Evolutionary conservation across 2,113 vertebrate species (phyloP), one percentile per base, ranked within the genome.

Genomic region (Psammodynastes pulverulentus): DNA sequence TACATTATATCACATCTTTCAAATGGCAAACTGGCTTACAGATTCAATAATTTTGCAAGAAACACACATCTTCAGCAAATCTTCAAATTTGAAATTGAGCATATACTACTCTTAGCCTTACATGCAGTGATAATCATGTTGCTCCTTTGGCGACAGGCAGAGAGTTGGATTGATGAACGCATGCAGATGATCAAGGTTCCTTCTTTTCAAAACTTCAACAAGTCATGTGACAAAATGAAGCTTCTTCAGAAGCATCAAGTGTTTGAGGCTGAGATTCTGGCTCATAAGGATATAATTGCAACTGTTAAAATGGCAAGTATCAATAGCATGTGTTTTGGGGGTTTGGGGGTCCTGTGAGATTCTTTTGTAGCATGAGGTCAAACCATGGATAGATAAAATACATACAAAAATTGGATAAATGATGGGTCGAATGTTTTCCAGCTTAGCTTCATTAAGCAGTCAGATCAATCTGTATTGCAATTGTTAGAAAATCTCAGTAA

Each of bases 251-350:
- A 98, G 79, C 98, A 99, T 95, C 98, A 98, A 93, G 98, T 97
- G 92, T 99, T 99, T 79, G 98, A 99, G 96, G 98, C 98, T 9
- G 99, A 99, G 96, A 98, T 99, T 95, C 96, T 98, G 94, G 98
- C 98, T 87, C 98, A 98, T 85, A 95, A 97, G 29, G 96, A 98
- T 94, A 97, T 98, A 93, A 96, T 99, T 93, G 95, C 93, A 17
- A 95, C 96, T 51, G 97, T 98, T 51, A 97, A 97, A 92, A 97
- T 96, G 98, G 98, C 98, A 96, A 95, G 90, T 23, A 29, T 6
- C 54, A 3, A 56, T 9, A 9, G 15, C 39, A 90, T 90, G 1
- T 1, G 34, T 46, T 43, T 79, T 52, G 3, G 72, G 72, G 8
- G 43, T 94, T 89, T 88, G 53, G 62, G 87, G 19, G 88, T 87